Evolutionary conservation across 2,888 invertebrate genomes (phyloP).

Genomic region (Platynereis dumerilii): DNA sequence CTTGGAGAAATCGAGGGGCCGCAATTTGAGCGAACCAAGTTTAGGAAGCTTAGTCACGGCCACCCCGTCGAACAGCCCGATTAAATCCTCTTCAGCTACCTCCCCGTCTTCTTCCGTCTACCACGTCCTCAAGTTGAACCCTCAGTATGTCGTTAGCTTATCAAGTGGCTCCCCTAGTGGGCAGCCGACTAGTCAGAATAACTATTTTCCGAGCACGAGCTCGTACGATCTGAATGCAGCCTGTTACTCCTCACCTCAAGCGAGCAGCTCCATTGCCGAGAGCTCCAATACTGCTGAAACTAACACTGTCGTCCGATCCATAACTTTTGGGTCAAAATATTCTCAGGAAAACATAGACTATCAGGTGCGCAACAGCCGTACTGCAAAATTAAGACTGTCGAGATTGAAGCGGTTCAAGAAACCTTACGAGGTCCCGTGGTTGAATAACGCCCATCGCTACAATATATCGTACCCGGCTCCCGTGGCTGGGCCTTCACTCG

Average conservation of each 20-base stretch:
- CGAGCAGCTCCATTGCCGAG: not conserved
- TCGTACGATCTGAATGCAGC: no score
- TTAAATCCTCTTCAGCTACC: conserved; percentile 4
- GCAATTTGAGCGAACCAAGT: conserved; percentile 23
- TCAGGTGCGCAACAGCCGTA: conserved; percentile 26
- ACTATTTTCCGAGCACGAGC: no score
- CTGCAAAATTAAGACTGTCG: conserved; percentile 37
- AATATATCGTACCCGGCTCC: not conserved
- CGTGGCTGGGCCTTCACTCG: conserved; percentile 6
- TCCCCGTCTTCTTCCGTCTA: conserved; percentile 29
- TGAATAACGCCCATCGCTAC: conserved; percentile 21
- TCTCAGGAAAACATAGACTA: conserved; percentile 24
- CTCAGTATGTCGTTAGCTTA: conserved; percentile 48
- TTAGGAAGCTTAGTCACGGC: not conserved
- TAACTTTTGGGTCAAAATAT: conserved; percentile 27
- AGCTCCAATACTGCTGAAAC: not conserved
- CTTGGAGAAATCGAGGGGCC: conserved; percentile 9
- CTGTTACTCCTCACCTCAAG: no score
- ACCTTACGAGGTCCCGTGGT: conserved; percentile 56
- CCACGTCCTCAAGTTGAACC: conserved; percentile 48
- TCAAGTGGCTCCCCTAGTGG: not conserved
- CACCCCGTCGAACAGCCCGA: conserved; percentile 27
- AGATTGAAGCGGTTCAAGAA: conserved; percentile 40
- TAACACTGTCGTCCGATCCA: not conserved
- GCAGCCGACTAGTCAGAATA: no score